A percentile compares a stretch with the other conserved stretches of the same genome.
Evolutionary conservation across 2,797 vertebrate species (phyloP).

Genomic region (Champsocephalus esox): DNA sequence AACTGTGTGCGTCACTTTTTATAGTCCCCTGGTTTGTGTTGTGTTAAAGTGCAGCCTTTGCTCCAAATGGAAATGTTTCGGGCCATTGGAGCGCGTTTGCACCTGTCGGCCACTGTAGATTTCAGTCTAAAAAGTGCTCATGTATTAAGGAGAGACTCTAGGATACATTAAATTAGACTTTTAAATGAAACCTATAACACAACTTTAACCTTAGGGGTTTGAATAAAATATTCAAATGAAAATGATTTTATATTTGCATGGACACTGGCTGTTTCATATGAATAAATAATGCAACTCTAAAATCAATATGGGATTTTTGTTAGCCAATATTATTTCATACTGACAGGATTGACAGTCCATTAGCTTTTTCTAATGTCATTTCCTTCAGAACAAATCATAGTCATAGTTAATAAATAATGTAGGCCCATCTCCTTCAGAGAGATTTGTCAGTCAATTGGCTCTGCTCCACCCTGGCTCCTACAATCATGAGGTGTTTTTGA

Average conservation of each 20-base stretch:
- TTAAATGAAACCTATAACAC: too few species aligned
- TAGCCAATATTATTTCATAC: neutral
- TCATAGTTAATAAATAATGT: conserved; percentile 10
- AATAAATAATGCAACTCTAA: neutral
- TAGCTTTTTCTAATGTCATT: neutral
- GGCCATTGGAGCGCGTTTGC: too few species aligned
- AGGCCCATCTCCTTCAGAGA: conserved; percentile 21
- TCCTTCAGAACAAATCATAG: conserved; percentile 1
- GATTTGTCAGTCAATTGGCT: conserved; percentile 35
- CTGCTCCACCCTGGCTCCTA: conserved; percentile 20
- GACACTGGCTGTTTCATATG: neutral
- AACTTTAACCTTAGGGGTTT: too few species aligned
- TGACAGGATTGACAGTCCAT: neutral
- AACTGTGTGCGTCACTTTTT: too few species aligned
- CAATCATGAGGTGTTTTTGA: conserved; percentile 51
- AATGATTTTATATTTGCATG: neutral
- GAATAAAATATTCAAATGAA: too few species aligned
- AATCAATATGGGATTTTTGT: neutral
- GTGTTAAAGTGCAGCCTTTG: too few species aligned
- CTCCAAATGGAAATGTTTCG: too few species aligned
- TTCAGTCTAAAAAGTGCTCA: too few species aligned
- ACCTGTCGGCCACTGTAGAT: too few species aligned
- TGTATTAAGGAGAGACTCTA: too few species aligned
- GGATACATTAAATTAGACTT: too few species aligned
- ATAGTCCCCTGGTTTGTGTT: too few species aligned